Base-by-base conservation (phyloP, 53 echinoderm and acorn worm species). In the Antedon mediterranea region DNA sequence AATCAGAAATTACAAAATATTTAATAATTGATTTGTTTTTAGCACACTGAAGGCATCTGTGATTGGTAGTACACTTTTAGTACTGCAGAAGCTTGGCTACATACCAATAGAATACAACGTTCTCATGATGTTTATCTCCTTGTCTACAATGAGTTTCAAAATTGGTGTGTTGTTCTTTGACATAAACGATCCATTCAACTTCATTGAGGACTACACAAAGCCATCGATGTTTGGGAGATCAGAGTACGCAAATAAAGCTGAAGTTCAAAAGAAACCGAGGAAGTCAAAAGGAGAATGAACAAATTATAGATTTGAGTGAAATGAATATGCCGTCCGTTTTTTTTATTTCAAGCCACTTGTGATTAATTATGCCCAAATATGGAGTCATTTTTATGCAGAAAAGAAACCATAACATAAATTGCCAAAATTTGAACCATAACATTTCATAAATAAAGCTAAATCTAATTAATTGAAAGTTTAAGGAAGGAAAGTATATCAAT, bases 11-110 rank as follows among this genome's bases (percentile, higher is more conserved):
- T 6, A 11, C 37, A 37, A 11, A 4, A 6, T 11, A 37, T 6
- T 37, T 37, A 37, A 6, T 6, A 6, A 6, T 37, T 6, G 4
- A 37, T 37, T 37, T 4, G 11, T 72, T 4, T n/a, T 30, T 81
- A 97, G 98, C 78, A 90, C 84, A 30, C 83, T 93, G 86, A 90
- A 97, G 76, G 88, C 84, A 4, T 84, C 88, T 30, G 84, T 90
- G 34, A 30, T 88, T 5, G 87, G 86, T 72, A 90, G 92, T 43
- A 34, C 82, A 31, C 85, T 97, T 28, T 57, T 97, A 26, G 78
- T 89, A 32, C 74, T 93, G 15, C 88, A 97, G 71, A 85, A 80
- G 27, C 78, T 83, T 43, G 88, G 81, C 31, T 77, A 84, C 71
- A 79, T 97, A 34, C 84, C 90, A 13, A 84, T 97, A 14, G 78